phyloP scores from a whole-genome alignment of 2,113 vertebrate genomes.

The Myanophis thanlyinensis region DNA sequence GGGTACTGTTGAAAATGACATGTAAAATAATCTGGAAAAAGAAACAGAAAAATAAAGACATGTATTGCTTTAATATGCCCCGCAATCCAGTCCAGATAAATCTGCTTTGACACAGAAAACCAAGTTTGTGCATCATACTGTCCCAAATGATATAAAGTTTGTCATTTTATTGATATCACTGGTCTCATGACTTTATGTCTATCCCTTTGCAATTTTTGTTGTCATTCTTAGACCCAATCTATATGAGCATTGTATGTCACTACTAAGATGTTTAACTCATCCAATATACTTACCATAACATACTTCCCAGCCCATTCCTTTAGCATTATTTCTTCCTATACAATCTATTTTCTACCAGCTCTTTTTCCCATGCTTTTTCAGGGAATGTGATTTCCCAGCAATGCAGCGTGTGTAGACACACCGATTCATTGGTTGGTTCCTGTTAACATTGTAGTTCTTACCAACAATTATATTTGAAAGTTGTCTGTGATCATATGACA shows the following conservation, averaged over 20 bases:
- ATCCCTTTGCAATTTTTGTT: not conserved
- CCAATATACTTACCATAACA: not conserved
- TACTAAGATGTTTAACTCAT: not conserved
- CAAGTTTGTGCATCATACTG: not conserved
- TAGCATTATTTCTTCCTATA: not conserved
- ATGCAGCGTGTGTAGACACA: not conserved
- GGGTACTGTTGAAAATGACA: slow-evolving; percentile 25
- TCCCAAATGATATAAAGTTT: not conserved
- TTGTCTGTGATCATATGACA: not conserved
- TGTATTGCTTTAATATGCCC: not conserved
- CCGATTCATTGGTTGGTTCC: not conserved
- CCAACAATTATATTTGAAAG: not conserved
- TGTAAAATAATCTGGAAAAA: not conserved
- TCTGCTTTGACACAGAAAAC: not conserved
- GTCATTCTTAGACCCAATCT: not conserved
- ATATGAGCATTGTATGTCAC: not conserved
- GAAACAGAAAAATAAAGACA: not conserved
- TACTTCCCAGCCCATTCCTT: not conserved
- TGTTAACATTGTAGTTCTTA: not conserved
- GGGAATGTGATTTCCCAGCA: not conserved
- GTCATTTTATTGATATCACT: not conserved
- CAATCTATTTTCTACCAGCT: not conserved
- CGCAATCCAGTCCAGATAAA: not conserved
- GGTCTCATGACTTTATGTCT: not conserved
- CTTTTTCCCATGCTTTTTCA: not conserved